phyloP scores from a whole-genome alignment of 2,888 invertebrate species.

The Lacanobia oleracea region DNA sequence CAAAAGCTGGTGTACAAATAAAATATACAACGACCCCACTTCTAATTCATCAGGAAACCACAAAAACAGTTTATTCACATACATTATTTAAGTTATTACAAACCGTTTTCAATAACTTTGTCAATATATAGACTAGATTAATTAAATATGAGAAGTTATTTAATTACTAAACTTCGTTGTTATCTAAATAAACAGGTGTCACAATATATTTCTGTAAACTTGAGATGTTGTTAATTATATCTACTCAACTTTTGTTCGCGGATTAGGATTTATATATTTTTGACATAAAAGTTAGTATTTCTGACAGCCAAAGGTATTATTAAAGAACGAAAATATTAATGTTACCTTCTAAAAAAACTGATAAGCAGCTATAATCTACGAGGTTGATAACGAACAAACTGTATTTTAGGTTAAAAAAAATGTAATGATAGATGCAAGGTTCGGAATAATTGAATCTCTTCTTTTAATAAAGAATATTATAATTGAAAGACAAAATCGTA shows the following conservation, averaged over 20 bases:
- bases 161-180: slow-evolving; percentile 4
- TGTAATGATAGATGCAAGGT: no score
- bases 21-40: neutral
- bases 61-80: neutral
- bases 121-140: neutral
- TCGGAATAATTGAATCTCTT: no score
- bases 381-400: no score
- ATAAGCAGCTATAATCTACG: no score
- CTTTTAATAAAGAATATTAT: no score
- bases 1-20: no score
- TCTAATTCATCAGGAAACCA: neutral
- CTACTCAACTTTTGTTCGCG: neutral
- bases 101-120: neutral
- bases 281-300: neutral
- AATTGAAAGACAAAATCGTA: no score
- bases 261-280: neutral
- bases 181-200: neutral
- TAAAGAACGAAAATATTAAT: no score
- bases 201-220: neutral
- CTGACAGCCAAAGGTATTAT: no score
- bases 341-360: no score
- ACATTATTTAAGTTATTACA: neutral
- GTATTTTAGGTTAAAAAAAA: no score
- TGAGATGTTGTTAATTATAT: neutral
- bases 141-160: slow-evolving; percentile 11